These are phyloP conservation scores for Mesitornis unicolor DNA, from an alignment of 2,113 vertebrate species.

Conservation along the genomic window DNA sequence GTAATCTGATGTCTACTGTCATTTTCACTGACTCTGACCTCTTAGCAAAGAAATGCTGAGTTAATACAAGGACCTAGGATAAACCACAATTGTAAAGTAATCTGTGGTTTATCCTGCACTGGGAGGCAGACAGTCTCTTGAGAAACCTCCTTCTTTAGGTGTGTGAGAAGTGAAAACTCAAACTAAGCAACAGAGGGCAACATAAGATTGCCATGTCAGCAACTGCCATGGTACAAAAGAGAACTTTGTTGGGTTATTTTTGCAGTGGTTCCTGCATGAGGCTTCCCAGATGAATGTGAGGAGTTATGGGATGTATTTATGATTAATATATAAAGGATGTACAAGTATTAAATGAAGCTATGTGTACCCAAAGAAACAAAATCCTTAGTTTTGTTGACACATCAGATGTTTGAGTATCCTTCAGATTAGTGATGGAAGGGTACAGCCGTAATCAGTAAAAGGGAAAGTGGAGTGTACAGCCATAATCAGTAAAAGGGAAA, in stretches of 20 bases:
- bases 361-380: not conserved
- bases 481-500: not conserved
- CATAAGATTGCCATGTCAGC: not conserved
- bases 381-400: not conserved
- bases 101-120: not conserved
- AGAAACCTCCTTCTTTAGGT: not conserved
- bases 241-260: not conserved
- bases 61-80: not conserved
- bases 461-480: not conserved
- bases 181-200: not conserved
- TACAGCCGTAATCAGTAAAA: not conserved
- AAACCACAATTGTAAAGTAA: not conserved
- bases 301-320: not conserved
- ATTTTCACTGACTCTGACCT: not conserved
- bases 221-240: not conserved
- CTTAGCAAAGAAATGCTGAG: not conserved
- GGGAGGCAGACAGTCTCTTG: not conserved
- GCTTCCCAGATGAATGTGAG: not conserved
- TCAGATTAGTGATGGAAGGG: not conserved
- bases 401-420: not conserved
- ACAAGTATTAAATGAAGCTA: not conserved
- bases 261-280: not conserved
- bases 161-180: not conserved
- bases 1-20: not conserved
- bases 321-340: rapidly evolving